Evolutionary conservation across 2,888 invertebrate species (phyloP), one percentile per base, ranked within the genome.

Genomic region (Thereva unica): DNA sequence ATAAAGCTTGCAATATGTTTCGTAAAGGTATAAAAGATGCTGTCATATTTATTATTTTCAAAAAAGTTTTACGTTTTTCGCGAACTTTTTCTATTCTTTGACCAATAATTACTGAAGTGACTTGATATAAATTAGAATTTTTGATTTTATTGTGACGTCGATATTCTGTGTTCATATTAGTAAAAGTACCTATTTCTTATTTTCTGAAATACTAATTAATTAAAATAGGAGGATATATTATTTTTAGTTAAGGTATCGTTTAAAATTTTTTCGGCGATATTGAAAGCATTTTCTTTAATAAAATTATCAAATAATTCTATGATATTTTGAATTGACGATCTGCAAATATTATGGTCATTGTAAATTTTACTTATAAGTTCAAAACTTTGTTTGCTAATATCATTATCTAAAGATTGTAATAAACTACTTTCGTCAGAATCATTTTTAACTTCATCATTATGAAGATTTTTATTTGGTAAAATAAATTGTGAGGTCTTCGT

Each of bases 371-470:
- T n/a, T 45, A 45, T 45, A 45, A 6, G 45, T 45, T 45, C 45
- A 45, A 45, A 45, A 45, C n/a, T 45, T 45, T 45, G 2, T 45
- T 45, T 45, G 45, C 7, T 3, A 45, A 45, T 45, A 5, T 45
- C 45, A 45, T 45, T 45, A 45, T 45, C 45, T 2, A 45, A 45
- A 45, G 45, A 45, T n/a, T 45, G 1, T 12, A 45, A 12, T 45
- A 3, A 45, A 68, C 72, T 55, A 49, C 23, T 45, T 45, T 4
- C 45, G 10, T n/a, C n/a, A 45, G 2, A 1, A 9, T 3, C 9
- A 8, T 45, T 5, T 45, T 4, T 4, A 9, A 5, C 9, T 1
- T 45, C 7, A 45, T 10, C 45, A 10, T 45, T 45, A 10, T 45
- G 4, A 45, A 45, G n/a, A 45, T 45, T 45, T 3, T 8, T 10